A percentile compares a stretch with the other conserved stretches of the same genome.
Evolutionary conservation across 2,113 vertebrate species (phyloP).

Genomic region (Gobiocypris rarus): DNA sequence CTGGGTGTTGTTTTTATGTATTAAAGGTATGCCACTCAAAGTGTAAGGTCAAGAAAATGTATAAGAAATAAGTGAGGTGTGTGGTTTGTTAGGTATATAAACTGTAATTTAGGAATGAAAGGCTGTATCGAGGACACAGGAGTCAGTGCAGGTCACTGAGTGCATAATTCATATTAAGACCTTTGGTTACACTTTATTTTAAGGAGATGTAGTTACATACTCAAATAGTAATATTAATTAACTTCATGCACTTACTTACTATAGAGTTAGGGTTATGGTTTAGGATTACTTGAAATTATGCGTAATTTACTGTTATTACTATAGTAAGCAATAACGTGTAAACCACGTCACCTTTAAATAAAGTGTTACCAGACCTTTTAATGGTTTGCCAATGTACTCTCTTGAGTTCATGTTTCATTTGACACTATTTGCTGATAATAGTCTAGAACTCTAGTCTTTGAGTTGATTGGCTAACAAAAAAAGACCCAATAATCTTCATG

Average conservation of each 20-base stretch:
- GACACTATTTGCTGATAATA: background rate
- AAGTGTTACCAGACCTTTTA: background rate
- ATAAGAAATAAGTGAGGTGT: background rate
- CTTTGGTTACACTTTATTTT: background rate
- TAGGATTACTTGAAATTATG: too few species aligned
- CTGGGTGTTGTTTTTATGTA: background rate
- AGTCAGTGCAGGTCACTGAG: background rate
- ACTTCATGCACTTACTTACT: too few species aligned
- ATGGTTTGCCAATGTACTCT: background rate
- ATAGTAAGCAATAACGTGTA: too few species aligned
- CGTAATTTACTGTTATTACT: too few species aligned
- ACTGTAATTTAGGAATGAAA: background rate
- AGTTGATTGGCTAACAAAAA: background rate
- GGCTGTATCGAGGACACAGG: background rate
- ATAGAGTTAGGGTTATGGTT: too few species aligned
- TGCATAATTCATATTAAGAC: background rate
- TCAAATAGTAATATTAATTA: too few species aligned
- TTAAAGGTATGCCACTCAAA: background rate
- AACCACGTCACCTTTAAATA: too few species aligned
- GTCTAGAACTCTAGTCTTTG: background rate
- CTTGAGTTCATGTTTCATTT: background rate
- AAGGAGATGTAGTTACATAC: too few species aligned
- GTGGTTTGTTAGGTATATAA: conserved; percentile 5
- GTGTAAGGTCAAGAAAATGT: conserved; percentile 2
- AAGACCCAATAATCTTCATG: background rate